Base-by-base conservation (phyloP, 35 echinoderm and acorn worm genomes). In the Holothuria glaberrima region DNA sequence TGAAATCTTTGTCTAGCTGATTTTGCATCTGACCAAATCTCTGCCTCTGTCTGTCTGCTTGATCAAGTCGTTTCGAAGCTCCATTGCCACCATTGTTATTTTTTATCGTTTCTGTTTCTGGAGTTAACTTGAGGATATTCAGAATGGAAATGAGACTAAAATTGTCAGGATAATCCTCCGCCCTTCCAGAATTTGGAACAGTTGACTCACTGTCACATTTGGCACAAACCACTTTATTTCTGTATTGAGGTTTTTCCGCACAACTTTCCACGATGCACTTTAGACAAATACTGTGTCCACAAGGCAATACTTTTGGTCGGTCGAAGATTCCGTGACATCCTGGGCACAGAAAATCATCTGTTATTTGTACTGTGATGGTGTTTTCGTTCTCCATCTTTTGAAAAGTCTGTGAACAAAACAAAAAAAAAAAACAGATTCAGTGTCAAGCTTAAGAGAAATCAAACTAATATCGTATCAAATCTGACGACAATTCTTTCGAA, bases 131-230 rank as follows among this genome's bases (percentile, higher is more conserved):
- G 14, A 84, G 80, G 34, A 84, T 84, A 18, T 33, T 38, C 17
- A 84, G 18, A n/a, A 84, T 28, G 19, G 56, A 84, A 6, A 32
- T 36, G 13, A 84, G 80, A 41, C 80, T 84, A 25, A 30, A 61
- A 84, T 84, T 84, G 10, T 84, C 56, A 9, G 80, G 80, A 61
- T 58, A 84, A 38, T 84, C 80, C 13, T 84, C 80, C 14, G 25
- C 14, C 7, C 21, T 21, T 61, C 80, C 80, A 4, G 80, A 84
- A 33, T 54, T 63, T 25, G 80, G 80, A 6, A 84, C 0, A 27
- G 57, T 31, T 6, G 80, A 31, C 31, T 54, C 80, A 29, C 80
- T 62, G 10, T 84, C 58, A 24, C 80, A 84, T 36, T 59, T 84
- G 1, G 80, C 46, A 36, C 80, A 84, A 10, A 56, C 56, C 4